Evolutionary conservation across 2,113 vertebrate species (phyloP).

Genomic region (Gambusia holbrooki): DNA sequence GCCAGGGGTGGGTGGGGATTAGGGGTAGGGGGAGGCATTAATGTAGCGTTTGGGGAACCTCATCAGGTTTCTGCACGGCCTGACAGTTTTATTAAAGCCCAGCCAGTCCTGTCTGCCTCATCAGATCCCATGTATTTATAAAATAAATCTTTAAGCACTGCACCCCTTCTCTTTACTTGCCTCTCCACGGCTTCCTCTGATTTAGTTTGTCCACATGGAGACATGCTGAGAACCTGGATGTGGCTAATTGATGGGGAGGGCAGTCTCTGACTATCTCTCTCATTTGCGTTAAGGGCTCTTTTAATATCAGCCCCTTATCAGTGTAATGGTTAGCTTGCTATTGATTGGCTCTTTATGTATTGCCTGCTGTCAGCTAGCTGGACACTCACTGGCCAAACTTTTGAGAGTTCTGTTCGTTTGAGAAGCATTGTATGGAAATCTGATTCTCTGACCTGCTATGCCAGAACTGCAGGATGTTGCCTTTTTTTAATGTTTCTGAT

Average conservation of each 20-base stretch:
- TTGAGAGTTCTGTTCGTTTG: neutral
- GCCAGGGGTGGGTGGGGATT: slow-evolving; percentile 38
- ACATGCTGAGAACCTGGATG: slow-evolving; percentile 5
- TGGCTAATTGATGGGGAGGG: slow-evolving; percentile 61
- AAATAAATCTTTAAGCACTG: slow-evolving; percentile 63
- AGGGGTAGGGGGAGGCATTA: slow-evolving; percentile 27
- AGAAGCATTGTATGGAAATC: slow-evolving; percentile 1
- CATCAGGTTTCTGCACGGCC: slow-evolving; percentile 66
- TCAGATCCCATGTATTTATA: slow-evolving; percentile 72
- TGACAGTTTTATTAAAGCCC: slow-evolving; percentile 79
- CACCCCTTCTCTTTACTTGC: neutral
- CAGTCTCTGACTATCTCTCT: slow-evolving; percentile 52
- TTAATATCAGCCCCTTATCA: slow-evolving; percentile 73
- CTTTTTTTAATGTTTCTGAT: too few relatives aligned
- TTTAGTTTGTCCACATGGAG: slow-evolving; percentile 41
- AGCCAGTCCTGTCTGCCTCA: slow-evolving; percentile 51
- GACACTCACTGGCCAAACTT: slow-evolving; percentile 15
- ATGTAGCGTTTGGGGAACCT: slow-evolving; percentile 66
- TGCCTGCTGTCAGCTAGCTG: slow-evolving; percentile 8
- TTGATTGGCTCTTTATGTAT: slow-evolving; percentile 64
- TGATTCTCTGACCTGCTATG: too few relatives aligned
- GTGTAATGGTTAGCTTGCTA: slow-evolving; percentile 61
- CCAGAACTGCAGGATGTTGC: too few relatives aligned
- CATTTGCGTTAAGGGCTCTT: slow-evolving; percentile 69
- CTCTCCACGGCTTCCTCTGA: slow-evolving; percentile 42